These are phyloP conservation scores for Listronotus oregonensis DNA, from an alignment of 1,140 invertebrate genomes.

Conservation along the genomic window DNA sequence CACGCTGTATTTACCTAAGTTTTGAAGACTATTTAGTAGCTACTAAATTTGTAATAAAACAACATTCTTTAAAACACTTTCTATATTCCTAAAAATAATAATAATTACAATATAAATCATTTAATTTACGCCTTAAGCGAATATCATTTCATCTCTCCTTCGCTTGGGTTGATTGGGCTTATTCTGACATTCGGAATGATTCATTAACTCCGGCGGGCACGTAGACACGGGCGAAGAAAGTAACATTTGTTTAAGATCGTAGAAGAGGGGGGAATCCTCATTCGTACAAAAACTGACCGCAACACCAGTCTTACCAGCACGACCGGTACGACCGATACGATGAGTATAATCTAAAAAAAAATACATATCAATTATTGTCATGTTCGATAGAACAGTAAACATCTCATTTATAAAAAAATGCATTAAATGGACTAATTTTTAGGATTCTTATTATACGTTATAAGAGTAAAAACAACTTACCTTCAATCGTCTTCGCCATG, in stretches of 20 bases:
- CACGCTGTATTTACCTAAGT: too few species aligned
- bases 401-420: constrained; percentile 1
- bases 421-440: too few species aligned
- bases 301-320: constrained; percentile 96
- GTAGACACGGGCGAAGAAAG: constrained; percentile 89
- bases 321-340: constrained; percentile 98
- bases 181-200: constrained; percentile 98
- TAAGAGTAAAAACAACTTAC: constrained; percentile 58
- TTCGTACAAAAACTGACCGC: constrained; percentile 97
- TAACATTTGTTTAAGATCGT: constrained; percentile 97
- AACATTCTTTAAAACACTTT: too few species aligned
- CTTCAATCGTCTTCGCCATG: constrained; percentile 98
- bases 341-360: constrained; percentile 90
- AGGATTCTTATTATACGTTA: too few species aligned
- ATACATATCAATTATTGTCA: constrained; percentile 6
- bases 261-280: constrained; percentile 84
- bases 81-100: too few species aligned
- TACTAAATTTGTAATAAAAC: too few species aligned
- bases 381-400: constrained; percentile 2
- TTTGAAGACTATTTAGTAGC: too few species aligned
- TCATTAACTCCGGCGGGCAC: constrained; percentile 95
- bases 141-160: constrained; percentile 93
- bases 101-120: too few species aligned
- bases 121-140: constrained; percentile 64
- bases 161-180: constrained; percentile 96